Base-by-base conservation (phyloP, 2,797 vertebrate species). In the Siniperca obscura region DNA sequence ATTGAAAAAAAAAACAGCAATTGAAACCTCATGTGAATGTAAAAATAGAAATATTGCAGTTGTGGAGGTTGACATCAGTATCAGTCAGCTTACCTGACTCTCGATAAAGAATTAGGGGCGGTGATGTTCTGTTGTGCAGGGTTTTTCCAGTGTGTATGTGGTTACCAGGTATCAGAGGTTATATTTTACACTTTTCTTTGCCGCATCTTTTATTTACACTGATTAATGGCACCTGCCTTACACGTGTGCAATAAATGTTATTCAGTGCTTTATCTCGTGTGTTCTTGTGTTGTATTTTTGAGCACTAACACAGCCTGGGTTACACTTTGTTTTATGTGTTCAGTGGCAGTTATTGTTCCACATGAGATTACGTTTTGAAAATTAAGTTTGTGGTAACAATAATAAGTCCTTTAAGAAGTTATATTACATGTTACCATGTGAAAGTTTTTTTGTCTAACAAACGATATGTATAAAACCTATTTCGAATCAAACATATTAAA, bases 211-310 rank as follows among this genome's bases (percentile, higher is more conserved):
- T 71, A 81, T 82, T 87, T 78, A 64, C 76, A 83, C 70, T 87
- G 78, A 89, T 89, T 88, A 74, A 84, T 80, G 81, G 52, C 76
- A 83, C 85, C 68, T 93, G 92, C 88, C 92, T 93, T 89, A 91
- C 74, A 83, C 36, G 55, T 90, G 91, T 94, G 90, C 90, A 93
- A 93, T 93, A 94, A 94, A 93, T 86, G 85, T 89, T 87, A 82
- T 87, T 76, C 85, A 87, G 73, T 87, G 86, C 80, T 90, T 92
- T 86, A 86, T 56, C 44, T 81, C 50, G 12, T 40, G 81, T 69
- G 59, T 82, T 65, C 1, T 38, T 62, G 65, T 73, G 13, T 76
- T 77, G 44, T 87, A 8, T 83, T 88, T 89, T 59, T 17, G 16
- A 70, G 60, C 46, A 44, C 19, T 22, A 27, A 78, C 64, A 52